A percentile compares a stretch with the other conserved stretches of the same genome.
Conservation (phyloP, 2,888 invertebrate genomes). For the Plagodis dolabraria region DNA sequence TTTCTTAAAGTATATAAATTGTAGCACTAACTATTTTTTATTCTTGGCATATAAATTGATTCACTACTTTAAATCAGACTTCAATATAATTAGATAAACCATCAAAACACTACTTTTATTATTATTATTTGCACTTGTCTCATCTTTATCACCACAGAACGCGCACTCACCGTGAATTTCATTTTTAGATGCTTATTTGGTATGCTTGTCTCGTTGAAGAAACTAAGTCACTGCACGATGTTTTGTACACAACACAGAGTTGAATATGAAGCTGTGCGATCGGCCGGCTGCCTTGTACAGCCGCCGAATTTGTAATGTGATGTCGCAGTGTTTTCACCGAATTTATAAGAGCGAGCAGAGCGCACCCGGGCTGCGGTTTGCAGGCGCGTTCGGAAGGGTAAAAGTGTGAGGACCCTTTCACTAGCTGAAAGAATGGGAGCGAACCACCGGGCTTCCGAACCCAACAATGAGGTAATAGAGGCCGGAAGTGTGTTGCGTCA, state of each 20-base stretch:
- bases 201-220: slow-evolving; percentile 65
- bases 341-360: slow-evolving; percentile 80
- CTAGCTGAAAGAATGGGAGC: slow-evolving; percentile 82
- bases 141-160: slow-evolving; percentile 48
- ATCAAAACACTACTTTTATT: slow-evolving; percentile 30
- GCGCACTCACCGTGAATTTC: slow-evolving; percentile 84
- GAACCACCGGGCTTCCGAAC: slow-evolving; percentile 73
- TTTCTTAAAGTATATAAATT: slow-evolving; percentile 1
- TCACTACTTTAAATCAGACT: slow-evolving; percentile 2
- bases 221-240: slow-evolving; percentile 76
- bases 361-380: slow-evolving; percentile 64
- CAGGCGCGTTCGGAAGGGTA: slow-evolving; percentile 70
- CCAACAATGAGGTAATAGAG: slow-evolving; percentile 78
- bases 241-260: slow-evolving; percentile 61
- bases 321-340: slow-evolving; percentile 78
- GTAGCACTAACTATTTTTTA: slow-evolving; percentile 4
- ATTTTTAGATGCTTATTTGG: slow-evolving; percentile 72
- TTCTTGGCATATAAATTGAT: slow-evolving; percentile 7
- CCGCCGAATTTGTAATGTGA: slow-evolving; percentile 84
- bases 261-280: slow-evolving; percentile 56
- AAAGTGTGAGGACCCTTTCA: slow-evolving; percentile 83
- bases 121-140: slow-evolving; percentile 38
- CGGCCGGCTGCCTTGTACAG: slow-evolving; percentile 73
- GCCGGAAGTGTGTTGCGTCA: slow-evolving; percentile 75
- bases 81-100: slow-evolving; percentile 12